Base-by-base conservation (phyloP, 2,888 invertebrate species). In the Amiota minor region DNA sequence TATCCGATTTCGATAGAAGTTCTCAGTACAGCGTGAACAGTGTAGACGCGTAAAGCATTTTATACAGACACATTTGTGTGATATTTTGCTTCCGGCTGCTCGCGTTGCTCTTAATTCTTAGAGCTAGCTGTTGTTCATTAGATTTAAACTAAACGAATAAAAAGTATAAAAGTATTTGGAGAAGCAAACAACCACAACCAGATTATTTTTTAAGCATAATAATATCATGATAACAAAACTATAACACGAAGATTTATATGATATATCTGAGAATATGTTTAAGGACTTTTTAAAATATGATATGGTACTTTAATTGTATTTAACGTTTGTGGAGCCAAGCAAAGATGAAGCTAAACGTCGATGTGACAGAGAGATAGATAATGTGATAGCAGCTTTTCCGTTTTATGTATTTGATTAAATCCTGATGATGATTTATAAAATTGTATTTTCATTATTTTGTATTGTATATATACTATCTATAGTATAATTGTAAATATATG, bases 11-110 rank as follows among this genome's bases (percentile, higher is more conserved):
- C 72, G 89, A 86, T 74, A 83, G 88, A 23, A 89, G 89, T 76
- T 89, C 89, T 45, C 89, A 89, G 67, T 88, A 87, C 73, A 89
- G 89, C 79, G 88, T 86, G n/a, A 88, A 88, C 78, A 89, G 87
- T 75, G 85, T 87, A 16, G 88, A 88, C 73, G 85, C 88, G 72
- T 88, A 84, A 83, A 62, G 35, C 35, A 35, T 35, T 35, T 35
- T 35, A 35, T 35, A 35, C 61, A 70, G 47, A 74, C 53, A 62
- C 50, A 69, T 12, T 67, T 3, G 3, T 35, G 35, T 35, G 35
- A 35, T 35, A 35, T 35, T 35, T 35, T 35, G 35, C 35, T 35
- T 35, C 35, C 35, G 2, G 35, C 35, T 35, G 35, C 35, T 35
- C 35, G 35, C 35, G 0, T 14, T 70, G 20, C 16, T 53, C 53